Conservation (phyloP, 2,888 invertebrate genomes). For the Cheilosia grossa region DNA sequence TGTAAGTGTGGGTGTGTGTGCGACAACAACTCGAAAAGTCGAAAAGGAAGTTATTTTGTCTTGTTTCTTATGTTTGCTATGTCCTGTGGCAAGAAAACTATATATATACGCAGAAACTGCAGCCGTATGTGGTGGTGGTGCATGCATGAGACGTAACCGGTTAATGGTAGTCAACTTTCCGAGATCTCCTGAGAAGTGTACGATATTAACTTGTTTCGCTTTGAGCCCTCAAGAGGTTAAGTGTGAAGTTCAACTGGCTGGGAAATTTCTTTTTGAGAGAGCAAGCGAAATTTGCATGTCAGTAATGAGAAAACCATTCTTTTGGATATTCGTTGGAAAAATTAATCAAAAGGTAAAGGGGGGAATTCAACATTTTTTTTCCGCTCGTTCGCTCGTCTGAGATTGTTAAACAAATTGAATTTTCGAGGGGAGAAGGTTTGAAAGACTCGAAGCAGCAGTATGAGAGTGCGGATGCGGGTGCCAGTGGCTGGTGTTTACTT, state of each 20-base stretch:
- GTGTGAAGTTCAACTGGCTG: conserved; percentile 26
- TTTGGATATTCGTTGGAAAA: neutral
- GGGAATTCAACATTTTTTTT: neutral
- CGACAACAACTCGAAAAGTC: conserved; percentile 33
- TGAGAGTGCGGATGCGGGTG: no score
- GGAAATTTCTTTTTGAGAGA: conserved; percentile 26
- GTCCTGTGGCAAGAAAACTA: conserved; percentile 26
- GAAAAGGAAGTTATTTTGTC: conserved; percentile 2
- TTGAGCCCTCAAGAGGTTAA: conserved; percentile 26
- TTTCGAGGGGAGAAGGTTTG: neutral
- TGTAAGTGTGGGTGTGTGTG: neutral
- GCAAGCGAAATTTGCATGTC: conserved; percentile 1
- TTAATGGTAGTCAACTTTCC: conserved; percentile 29
- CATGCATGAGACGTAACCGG: conserved; percentile 27
- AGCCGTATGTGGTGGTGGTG: conserved; percentile 2
- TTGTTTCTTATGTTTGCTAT: conserved; percentile 12
- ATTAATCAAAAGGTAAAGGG: conserved; percentile 4
- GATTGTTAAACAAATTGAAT: neutral
- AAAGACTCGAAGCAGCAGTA: neutral
- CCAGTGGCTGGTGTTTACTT: no score
- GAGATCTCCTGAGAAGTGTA: neutral
- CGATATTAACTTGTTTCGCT: conserved; percentile 20
- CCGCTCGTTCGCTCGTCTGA: neutral
- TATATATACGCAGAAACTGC: neutral
- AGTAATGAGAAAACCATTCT: conserved; percentile 5